These are phyloP conservation scores for Teleiodes luculella DNA, from an alignment of 2,888 invertebrate genomes.

Conservation along the genomic window DNA sequence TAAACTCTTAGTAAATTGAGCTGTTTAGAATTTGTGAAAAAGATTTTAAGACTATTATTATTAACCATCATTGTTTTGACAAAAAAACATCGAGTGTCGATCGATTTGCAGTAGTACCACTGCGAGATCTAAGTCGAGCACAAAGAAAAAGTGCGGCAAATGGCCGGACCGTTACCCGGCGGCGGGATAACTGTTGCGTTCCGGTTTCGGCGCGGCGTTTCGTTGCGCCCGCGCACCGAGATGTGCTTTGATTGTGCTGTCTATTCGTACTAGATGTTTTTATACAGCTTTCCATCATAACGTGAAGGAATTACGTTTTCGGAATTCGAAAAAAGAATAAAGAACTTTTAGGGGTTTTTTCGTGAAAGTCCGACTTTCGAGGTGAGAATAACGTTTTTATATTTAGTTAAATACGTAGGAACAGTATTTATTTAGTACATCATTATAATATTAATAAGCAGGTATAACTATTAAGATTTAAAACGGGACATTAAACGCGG, in stretches of 20 bases:
- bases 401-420: too few relatives aligned
- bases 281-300: neutral
- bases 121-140: slow-evolving; percentile 40
- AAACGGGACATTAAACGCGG: too few relatives aligned
- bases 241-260: slow-evolving; percentile 8
- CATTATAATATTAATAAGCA: too few relatives aligned
- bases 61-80: neutral
- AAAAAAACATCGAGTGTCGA: slow-evolving; percentile 1
- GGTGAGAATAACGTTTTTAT: too few relatives aligned
- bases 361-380: neutral
- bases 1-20: too few relatives aligned
- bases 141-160: slow-evolving; percentile 68
- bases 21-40: too few relatives aligned
- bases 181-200: slow-evolving; percentile 64
- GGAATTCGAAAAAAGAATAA: neutral
- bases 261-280: neutral
- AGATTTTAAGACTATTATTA: too few relatives aligned
- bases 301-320: neutral
- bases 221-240: slow-evolving; percentile 6
- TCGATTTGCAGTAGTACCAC: slow-evolving; percentile 31
- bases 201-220: slow-evolving; percentile 50
- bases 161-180: slow-evolving; percentile 60
- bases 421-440: too few relatives aligned
- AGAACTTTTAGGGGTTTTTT: neutral
- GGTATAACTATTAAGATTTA: too few relatives aligned